Conservation (phyloP, 2,888 invertebrate genomes). For the Hypomecis atomaria region DNA sequence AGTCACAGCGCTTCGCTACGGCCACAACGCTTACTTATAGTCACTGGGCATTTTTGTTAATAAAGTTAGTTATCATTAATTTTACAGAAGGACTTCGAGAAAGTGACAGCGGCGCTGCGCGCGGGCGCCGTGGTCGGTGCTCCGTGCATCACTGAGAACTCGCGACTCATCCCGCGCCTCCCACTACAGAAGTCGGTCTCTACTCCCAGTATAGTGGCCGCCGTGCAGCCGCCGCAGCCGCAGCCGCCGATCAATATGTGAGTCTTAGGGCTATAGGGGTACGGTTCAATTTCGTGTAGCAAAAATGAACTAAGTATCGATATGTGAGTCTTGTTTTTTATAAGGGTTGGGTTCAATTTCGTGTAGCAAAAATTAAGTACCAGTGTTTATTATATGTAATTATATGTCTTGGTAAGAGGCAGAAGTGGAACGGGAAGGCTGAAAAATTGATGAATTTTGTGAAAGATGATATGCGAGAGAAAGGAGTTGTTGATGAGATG, state of each 20-base stretch:
- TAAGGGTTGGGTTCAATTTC: no score
- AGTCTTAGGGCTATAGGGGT: constrained; percentile 42
- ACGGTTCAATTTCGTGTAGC: constrained; percentile 9
- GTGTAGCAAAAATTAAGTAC: no score
- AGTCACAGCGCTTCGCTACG: no score
- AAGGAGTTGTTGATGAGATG: no score
- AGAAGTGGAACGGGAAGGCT: no score
- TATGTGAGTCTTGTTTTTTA: no score
- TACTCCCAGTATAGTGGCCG: constrained; percentile 93
- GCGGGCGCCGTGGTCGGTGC: constrained; percentile 54
- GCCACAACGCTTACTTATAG: no score
- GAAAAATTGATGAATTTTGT: no score
- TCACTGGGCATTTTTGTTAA: not conserved
- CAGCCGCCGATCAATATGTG: constrained; percentile 64
- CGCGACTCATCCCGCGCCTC: constrained; percentile 81
- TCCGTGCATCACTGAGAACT: constrained; percentile 70
- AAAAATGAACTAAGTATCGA: not conserved
- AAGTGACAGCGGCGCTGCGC: constrained; percentile 80
- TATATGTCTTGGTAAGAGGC: no score
- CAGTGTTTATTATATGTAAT: no score
- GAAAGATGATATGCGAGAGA: no score
- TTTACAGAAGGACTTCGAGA: constrained; percentile 89
- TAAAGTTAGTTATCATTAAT: not conserved
- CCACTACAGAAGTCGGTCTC: constrained; percentile 96
- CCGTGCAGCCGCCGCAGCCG: constrained; percentile 70